Evolutionary conservation across 2,888 invertebrate species (phyloP).

Genomic region (Iphiclides podalirius): DNA sequence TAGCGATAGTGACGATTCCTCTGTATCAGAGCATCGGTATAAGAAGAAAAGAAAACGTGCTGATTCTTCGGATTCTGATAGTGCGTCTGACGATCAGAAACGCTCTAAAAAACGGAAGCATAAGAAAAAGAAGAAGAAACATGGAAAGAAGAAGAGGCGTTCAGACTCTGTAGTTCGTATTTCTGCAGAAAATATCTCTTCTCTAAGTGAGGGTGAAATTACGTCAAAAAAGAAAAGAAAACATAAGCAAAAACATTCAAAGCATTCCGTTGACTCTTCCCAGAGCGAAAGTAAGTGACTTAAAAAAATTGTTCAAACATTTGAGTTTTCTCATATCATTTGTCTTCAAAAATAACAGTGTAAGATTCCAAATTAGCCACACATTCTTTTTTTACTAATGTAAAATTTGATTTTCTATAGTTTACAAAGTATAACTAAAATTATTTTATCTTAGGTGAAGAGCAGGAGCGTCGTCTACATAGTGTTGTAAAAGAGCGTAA

Average conservation of each 20-base stretch:
- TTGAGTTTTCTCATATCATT: no score
- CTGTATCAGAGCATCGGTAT: constrained; percentile 58
- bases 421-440: no score
- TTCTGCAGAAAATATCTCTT: constrained; percentile 51
- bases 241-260: constrained; percentile 64
- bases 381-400: no score
- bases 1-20: constrained; percentile 67
- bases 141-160: constrained; percentile 66
- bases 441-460: constrained; percentile 29
- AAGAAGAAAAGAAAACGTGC: constrained; percentile 72
- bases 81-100: constrained; percentile 62
- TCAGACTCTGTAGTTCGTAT: constrained; percentile 50
- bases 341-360: no score
- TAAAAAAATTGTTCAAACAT: no score
- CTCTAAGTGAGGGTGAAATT: constrained; percentile 61
- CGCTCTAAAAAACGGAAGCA: constrained; percentile 72
- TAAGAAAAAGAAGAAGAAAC: constrained; percentile 77
- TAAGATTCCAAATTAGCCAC: no score
- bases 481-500: constrained; percentile 69
- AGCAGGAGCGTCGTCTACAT: constrained; percentile 53
- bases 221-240: constrained; percentile 66
- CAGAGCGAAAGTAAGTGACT: constrained; percentile 50
- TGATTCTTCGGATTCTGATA: constrained; percentile 65
- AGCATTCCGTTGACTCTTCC: constrained; percentile 53
- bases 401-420: no score